Conservation (phyloP, 2,888 invertebrate genomes). For the Cordilura impudica region DNA sequence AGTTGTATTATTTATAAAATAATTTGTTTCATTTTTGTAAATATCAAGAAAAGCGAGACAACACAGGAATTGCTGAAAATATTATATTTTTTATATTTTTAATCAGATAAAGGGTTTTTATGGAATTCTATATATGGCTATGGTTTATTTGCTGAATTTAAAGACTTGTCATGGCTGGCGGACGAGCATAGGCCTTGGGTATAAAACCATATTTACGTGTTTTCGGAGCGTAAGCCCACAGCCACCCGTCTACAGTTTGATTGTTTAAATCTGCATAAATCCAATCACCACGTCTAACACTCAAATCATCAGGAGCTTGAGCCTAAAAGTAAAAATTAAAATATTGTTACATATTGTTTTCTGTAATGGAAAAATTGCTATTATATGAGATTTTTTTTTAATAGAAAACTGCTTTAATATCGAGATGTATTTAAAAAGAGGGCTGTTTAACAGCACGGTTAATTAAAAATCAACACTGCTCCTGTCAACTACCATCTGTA, state of each 20-base stretch:
- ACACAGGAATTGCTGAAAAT: too few species aligned
- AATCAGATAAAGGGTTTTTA: too few species aligned
- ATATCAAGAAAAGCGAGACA: too few species aligned
- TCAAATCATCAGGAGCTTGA: constrained; percentile 94
- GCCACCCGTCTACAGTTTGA: constrained; percentile 96
- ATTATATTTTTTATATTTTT: too few species aligned
- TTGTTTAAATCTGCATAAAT: constrained; percentile 95
- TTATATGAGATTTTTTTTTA: too few species aligned
- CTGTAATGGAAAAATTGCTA: background rate
- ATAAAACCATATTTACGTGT: constrained; percentile 96
- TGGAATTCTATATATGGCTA: too few species aligned
- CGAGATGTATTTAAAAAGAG: too few species aligned
- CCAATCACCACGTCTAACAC: constrained; percentile 95
- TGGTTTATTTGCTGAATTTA: constrained; percentile 54
- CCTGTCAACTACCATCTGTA: too few species aligned
- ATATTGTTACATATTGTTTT: background rate
- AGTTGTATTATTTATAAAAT: constrained; percentile 30
- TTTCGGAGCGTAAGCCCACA: constrained; percentile 96
- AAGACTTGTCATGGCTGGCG: constrained; percentile 92
- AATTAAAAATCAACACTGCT: too few species aligned
- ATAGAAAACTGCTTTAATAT: too few species aligned
- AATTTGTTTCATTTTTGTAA: background rate
- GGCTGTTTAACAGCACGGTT: too few species aligned
- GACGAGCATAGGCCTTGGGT: constrained; percentile 94
- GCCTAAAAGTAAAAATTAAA: constrained; percentile 79